Base-by-base conservation (phyloP, 2,113 vertebrate species). In the Gobiocypris rarus region DNA sequence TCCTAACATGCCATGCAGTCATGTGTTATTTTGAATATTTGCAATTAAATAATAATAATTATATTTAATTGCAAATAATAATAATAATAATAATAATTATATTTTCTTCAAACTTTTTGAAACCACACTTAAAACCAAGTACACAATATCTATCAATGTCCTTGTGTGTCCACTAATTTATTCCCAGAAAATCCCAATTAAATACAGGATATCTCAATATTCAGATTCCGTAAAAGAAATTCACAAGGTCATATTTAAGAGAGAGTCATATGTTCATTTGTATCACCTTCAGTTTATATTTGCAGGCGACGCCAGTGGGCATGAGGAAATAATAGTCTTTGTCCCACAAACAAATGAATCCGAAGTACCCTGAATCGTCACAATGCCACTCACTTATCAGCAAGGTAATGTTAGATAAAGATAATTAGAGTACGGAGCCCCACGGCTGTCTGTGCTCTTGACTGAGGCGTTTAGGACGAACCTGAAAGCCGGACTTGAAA, bases 281-380 rank as follows among this genome's bases (percentile, higher is more conserved):
- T 52, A 70, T 45, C 15, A 67, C 58, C 85, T 81, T 87, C 48
- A 31, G 75, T 87, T 85, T 88, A 86, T 84, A 80, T 71, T 84
- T 83, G 83, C 59, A 84, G 85, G 75, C 43, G 75, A 86, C 50
- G 85, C 74, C 82, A 84, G 75, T 88, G 87, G 83, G 69, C 65
- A 69, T 48, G 69, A 81, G 81, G 85, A 85, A 90, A 91, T 88
- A 86, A 89, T 88, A 56, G 89, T 28, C 77, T 90, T 90, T 90
- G 85, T 89, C 75, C 75, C n/a, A 63, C 61, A 86, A 86, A 87
- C 87, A 89, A 93, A 92, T 92, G 79, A 88, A 84, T 87, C 75
- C 58, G 75, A 82, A 81, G 61, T 86, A 85, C 63, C 1, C 79
- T 73, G 77, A 56, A 82, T 79, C n/a, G 26, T 28, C 52, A 86